phyloP scores from a whole-genome alignment of 2,113 vertebrate species.

The Microcebus tavaratra region DNA sequence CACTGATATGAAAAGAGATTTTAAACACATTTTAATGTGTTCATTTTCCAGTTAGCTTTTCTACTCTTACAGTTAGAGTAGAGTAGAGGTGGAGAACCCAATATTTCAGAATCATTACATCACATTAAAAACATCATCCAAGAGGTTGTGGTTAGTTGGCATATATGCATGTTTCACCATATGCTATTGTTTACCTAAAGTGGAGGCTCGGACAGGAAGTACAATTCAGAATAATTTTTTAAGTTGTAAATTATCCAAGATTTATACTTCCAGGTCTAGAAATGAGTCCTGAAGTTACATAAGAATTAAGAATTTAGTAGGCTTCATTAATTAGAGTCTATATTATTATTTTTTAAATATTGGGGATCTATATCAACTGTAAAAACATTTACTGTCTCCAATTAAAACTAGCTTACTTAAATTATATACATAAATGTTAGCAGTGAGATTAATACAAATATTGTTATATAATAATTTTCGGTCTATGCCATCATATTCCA shows the following conservation, averaged over 20 bases:
- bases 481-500: constrained; percentile 26
- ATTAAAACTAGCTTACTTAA: constrained; percentile 36
- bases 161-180: constrained; percentile 75
- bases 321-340: constrained; percentile 51
- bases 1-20: constrained; percentile 19
- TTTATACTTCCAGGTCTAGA: constrained; percentile 62
- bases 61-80: constrained; percentile 37
- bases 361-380: background rate
- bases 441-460: constrained; percentile 31
- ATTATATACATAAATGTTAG: constrained; percentile 25
- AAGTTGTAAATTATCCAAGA: constrained; percentile 71
- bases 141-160: constrained; percentile 70
- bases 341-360: constrained; percentile 56
- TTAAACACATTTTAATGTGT: constrained; percentile 36
- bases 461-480: constrained; percentile 53
- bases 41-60: constrained; percentile 52
- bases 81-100: constrained; percentile 5
- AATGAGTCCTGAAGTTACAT: constrained; percentile 56
- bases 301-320: constrained; percentile 66
- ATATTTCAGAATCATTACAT: constrained; percentile 77
- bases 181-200: constrained; percentile 80
- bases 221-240: constrained; percentile 64
- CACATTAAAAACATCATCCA: constrained; percentile 75
- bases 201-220: constrained; percentile 71
- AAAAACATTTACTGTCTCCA: constrained; percentile 56